Conservation (phyloP, 2,797 vertebrate genomes). For the Chelon auratus region DNA sequence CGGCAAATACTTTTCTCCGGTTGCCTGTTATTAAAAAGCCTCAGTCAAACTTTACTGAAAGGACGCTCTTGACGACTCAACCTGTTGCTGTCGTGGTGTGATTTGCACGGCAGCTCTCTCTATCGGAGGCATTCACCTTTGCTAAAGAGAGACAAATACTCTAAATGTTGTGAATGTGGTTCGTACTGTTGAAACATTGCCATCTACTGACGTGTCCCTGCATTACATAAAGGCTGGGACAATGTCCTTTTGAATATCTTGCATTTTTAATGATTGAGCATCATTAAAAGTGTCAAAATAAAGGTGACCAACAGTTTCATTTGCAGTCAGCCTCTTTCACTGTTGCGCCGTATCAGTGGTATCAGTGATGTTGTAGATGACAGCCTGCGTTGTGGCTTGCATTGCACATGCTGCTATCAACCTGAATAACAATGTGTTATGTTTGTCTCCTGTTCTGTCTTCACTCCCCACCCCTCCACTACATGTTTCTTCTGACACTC, state of each 20-base stretch:
- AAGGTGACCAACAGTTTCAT: slow-evolving; percentile 37
- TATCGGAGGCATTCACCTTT: slow-evolving; percentile 11
- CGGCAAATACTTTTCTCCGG: slow-evolving; percentile 24
- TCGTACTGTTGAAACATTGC: slow-evolving; percentile 57
- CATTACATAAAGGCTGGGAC: slow-evolving; percentile 53
- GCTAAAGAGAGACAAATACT: slow-evolving; percentile 24
- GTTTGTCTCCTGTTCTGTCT: slow-evolving; percentile 81
- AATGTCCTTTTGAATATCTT: slow-evolving; percentile 48
- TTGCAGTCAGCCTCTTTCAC: slow-evolving; percentile 18
- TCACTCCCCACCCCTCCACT: slow-evolving; percentile 52
- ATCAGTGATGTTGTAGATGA: slow-evolving; percentile 61
- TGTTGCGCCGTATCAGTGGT: slow-evolving; percentile 47
- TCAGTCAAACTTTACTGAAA: slow-evolving; percentile 4
- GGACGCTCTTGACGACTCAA: background rate
- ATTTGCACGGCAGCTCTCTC: slow-evolving; percentile 14
- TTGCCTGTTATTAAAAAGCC: background rate
- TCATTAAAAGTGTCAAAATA: slow-evolving; percentile 72
- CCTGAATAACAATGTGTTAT: slow-evolving; percentile 84
- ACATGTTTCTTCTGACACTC: slow-evolving; percentile 59
- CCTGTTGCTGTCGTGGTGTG: background rate
- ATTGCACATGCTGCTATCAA: slow-evolving; percentile 78
- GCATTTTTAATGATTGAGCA: slow-evolving; percentile 59
- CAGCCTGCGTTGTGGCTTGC: slow-evolving; percentile 56
- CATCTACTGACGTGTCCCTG: slow-evolving; percentile 63
- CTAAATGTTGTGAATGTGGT: slow-evolving; percentile 16